These are phyloP conservation scores for Silurus asotus DNA, from an alignment of 2,113 vertebrate species.

Conservation along the genomic window DNA sequence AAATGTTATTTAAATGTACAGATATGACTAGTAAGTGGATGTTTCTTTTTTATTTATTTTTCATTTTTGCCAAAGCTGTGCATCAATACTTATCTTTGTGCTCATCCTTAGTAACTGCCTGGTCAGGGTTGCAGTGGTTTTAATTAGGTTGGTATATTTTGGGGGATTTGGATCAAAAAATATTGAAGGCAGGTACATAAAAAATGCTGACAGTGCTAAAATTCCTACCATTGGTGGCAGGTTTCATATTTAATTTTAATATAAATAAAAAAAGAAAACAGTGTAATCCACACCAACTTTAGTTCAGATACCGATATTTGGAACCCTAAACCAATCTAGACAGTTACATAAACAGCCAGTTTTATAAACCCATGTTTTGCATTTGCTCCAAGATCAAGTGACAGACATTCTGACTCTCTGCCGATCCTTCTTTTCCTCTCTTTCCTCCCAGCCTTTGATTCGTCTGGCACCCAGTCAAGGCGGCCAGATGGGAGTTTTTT, in stretches of 20 bases:
- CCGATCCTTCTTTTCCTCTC: constrained; percentile 29
- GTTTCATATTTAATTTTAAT: not conserved
- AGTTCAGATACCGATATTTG: not conserved
- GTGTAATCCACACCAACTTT: too few relatives aligned
- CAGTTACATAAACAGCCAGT: not conserved
- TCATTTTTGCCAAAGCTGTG: not conserved
- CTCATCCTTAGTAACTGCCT: not conserved
- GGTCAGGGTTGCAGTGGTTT: not conserved
- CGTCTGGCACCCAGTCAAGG: constrained; percentile 66
- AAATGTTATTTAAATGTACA: not conserved
- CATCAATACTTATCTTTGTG: not conserved
- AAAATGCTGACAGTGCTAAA: not conserved
- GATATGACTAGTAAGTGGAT: not conserved
- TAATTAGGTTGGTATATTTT: not conserved
- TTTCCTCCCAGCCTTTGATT: constrained; percentile 49
- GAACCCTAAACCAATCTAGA: not conserved
- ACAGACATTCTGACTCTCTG: not conserved
- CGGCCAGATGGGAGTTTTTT: constrained; percentile 67
- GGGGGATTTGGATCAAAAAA: not conserved
- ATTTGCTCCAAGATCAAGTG: not conserved
- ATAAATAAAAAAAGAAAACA: not conserved
- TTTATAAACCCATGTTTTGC: constrained; percentile 1
- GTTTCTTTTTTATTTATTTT: not conserved
- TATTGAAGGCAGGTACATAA: not conserved
- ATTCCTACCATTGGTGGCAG: not conserved